These are phyloP conservation scores for Lasioglossum malachurum DNA, from an alignment of 2,888 invertebrate species.

Conservation along the genomic window DNA sequence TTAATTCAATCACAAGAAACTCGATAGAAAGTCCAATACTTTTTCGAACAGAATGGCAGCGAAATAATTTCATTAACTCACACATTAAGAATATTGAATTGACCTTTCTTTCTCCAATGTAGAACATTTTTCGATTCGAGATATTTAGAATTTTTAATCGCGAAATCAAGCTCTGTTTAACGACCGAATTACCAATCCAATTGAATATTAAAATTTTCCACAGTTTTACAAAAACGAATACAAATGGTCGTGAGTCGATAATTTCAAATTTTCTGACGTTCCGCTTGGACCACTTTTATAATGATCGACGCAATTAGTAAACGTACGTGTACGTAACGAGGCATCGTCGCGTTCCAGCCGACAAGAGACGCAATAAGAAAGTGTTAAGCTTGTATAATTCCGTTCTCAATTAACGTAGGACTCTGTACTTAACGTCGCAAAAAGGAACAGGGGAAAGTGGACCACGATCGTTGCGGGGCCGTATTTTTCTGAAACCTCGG, in stretches of 20 bases:
- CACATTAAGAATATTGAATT: background rate
- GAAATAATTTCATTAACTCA: background rate
- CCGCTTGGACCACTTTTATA: background rate
- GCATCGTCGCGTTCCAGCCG: background rate
- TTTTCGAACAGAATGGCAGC: no score
- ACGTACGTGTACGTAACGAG: background rate
- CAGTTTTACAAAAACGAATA: background rate
- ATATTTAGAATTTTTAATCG: background rate
- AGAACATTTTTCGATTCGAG: background rate
- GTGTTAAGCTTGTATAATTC: conserved; percentile 9
- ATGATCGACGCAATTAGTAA: background rate
- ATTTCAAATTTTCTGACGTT: background rate
- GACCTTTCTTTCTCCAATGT: background rate
- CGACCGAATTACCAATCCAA: background rate
- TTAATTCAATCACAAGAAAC: no score
- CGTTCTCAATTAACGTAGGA: conserved; percentile 12
- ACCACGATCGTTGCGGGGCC: conserved; percentile 19
- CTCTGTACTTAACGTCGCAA: conserved; percentile 12
- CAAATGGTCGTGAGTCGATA: background rate
- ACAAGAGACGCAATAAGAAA: background rate
- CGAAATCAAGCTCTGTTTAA: background rate
- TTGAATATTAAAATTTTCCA: background rate
- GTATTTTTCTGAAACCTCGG: conserved; percentile 46
- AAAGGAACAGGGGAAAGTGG: conserved; percentile 19
- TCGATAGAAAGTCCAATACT: no score